Percentiles rank a stretch among this genome's conserved stretches.
Evolutionary conservation across 2,797 vertebrate species (phyloP).

Genomic region (Cheirogaleus major): DNA sequence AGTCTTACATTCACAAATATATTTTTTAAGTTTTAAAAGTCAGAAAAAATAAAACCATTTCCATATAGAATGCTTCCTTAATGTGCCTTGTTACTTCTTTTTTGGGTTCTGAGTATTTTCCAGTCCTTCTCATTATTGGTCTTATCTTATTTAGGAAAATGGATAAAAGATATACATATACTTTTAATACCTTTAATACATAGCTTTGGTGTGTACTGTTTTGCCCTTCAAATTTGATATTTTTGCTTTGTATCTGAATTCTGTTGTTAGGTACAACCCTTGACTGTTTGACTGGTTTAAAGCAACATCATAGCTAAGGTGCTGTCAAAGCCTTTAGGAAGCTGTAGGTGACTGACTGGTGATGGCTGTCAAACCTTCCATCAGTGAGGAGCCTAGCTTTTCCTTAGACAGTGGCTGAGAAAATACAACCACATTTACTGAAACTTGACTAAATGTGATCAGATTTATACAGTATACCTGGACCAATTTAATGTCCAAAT

Average conservation of each 20-base stretch:
- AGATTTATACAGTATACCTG: background rate
- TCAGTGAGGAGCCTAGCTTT: background rate
- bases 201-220: background rate
- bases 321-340: background rate
- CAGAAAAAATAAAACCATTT: slow-evolving; percentile 16
- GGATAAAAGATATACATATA: background rate
- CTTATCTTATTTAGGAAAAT: background rate
- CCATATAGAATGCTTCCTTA: background rate
- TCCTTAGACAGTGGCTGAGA: background rate
- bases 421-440: background rate
- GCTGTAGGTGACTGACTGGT: background rate
- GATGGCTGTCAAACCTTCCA: background rate
- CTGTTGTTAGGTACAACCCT: background rate
- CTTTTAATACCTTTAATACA: background rate
- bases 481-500: background rate
- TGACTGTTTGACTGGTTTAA: background rate
- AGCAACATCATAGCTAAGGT: background rate
- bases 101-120: background rate
- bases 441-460: background rate
- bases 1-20: background rate
- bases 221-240: background rate
- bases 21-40: slow-evolving; percentile 24
- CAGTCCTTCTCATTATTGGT: background rate
- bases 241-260: background rate
- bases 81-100: background rate